These are phyloP conservation scores for Agonum fuliginosum DNA, from an alignment of 2,888 invertebrate species.

Conservation along the genomic window DNA sequence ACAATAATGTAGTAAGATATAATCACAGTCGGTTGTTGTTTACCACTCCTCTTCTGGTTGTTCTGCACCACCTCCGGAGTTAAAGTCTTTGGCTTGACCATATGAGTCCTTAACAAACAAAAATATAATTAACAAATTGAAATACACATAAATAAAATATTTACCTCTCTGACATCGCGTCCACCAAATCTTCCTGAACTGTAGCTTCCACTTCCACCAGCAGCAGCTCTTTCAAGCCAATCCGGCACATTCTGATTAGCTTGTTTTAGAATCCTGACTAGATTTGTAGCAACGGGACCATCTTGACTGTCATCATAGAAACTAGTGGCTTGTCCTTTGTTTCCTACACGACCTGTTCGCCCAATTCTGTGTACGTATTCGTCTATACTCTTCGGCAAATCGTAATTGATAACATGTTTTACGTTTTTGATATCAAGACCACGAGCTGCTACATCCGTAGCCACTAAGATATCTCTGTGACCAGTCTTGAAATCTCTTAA, in stretches of 20 bases:
- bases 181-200: slow-evolving; percentile 79
- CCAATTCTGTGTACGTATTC: slow-evolving; percentile 98
- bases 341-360: slow-evolving; percentile 95
- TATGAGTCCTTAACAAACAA: slow-evolving; percentile 66
- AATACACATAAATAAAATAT: slow-evolving; percentile 9
- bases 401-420: slow-evolving; percentile 93
- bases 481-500: slow-evolving; percentile 88
- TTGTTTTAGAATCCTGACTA: slow-evolving; percentile 85
- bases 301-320: slow-evolving; percentile 84
- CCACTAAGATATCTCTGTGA: slow-evolving; percentile 87
- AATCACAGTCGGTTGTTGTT: slow-evolving; percentile 4
- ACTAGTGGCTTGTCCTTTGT: slow-evolving; percentile 89
- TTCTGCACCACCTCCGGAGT: slow-evolving; percentile 66
- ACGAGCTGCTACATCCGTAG: slow-evolving; percentile 95
- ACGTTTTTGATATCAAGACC: slow-evolving; percentile 94
- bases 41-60: slow-evolving; percentile 78
- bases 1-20: background rate
- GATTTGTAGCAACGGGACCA: slow-evolving; percentile 76
- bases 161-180: slow-evolving; percentile 80
- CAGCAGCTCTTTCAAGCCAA: slow-evolving; percentile 78
- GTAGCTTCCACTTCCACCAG: slow-evolving; percentile 69
- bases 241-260: slow-evolving; percentile 88
- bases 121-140: slow-evolving; percentile 49
- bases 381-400: slow-evolving; percentile 91
- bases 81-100: slow-evolving; percentile 66